Evolutionary conservation across 2,113 vertebrate genomes (phyloP).

Genomic region (Glaucidium brasilianum): DNA sequence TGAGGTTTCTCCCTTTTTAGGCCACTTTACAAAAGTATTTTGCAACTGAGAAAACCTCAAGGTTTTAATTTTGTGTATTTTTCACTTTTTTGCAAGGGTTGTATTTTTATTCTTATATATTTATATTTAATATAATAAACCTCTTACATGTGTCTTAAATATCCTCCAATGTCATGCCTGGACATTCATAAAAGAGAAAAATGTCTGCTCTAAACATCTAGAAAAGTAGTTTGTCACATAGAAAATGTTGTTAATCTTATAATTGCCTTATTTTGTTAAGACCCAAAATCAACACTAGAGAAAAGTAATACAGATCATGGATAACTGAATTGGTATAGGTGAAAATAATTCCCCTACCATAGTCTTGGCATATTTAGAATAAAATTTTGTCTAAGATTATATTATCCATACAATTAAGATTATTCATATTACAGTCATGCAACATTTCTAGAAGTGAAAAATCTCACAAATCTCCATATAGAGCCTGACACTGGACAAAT

Average conservation of each 20-base stretch:
- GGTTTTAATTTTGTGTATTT: not conserved
- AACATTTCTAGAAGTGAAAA: not conserved
- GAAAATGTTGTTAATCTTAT: not conserved
- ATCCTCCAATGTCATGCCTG: not conserved
- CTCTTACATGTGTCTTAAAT: not conserved
- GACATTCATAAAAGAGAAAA: not conserved
- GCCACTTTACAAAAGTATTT: not conserved
- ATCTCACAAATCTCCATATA: not conserved
- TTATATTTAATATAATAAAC: not conserved
- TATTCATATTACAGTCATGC: not conserved
- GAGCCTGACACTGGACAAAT: not conserved
- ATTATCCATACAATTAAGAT: not conserved
- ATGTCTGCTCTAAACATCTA: not conserved
- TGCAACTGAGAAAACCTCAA: slow-evolving; percentile 1
- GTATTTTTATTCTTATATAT: not conserved
- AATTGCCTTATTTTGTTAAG: not conserved
- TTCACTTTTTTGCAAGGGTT: not conserved
- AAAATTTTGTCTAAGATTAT: not conserved
- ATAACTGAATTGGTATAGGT: not conserved
- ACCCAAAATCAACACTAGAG: not conserved
- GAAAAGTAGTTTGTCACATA: not conserved
- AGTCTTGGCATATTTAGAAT: not conserved
- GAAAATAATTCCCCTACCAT: not conserved
- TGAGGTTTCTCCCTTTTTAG: slow-evolving; percentile 9
- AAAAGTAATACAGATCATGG: not conserved